phyloP scores from a whole-genome alignment of 1,140 invertebrate genomes.

The Tetramorium simillimum region DNA sequence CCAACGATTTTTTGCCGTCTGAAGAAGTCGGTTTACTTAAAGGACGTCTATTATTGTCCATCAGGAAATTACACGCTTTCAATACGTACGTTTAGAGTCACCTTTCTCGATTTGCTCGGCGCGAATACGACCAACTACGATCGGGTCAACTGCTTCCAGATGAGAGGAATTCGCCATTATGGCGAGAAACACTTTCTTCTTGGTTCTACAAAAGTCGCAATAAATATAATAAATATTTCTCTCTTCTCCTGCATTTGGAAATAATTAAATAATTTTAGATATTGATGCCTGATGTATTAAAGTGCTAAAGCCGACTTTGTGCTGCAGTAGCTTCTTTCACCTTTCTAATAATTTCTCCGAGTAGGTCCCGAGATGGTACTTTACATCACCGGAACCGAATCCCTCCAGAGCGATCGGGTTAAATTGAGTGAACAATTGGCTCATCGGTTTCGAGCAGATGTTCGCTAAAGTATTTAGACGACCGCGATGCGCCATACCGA shows the following conservation, averaged over 20 bases:
- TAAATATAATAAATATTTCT: not conserved
- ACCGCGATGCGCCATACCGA: slow-evolving; percentile 97
- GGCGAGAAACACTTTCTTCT: slow-evolving; percentile 92
- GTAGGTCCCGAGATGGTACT: slow-evolving; percentile 96
- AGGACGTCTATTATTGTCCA: not conserved
- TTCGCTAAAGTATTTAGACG: slow-evolving; percentile 96
- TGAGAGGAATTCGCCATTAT: slow-evolving; percentile 97
- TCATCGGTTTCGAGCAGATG: slow-evolving; percentile 94
- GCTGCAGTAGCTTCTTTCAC: slow-evolving; percentile 31
- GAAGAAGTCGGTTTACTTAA: not conserved
- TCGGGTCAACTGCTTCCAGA: slow-evolving; percentile 94
- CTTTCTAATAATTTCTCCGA: slow-evolving; percentile 87
- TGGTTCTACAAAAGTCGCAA: slow-evolving; percentile 85
- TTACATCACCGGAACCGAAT: slow-evolving; percentile 96
- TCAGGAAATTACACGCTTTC: not conserved
- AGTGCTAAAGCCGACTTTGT: slow-evolving; percentile 1
- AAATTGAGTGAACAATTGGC: slow-evolving; percentile 95
- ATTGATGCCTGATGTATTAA: not conserved
- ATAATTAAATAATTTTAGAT: not conserved
- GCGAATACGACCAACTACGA: slow-evolving; percentile 92
- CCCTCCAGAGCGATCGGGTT: slow-evolving; percentile 78
- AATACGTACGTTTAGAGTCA: slow-evolving; percentile 90
- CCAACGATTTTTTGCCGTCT: slow-evolving; percentile 86
- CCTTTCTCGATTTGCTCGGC: slow-evolving; percentile 95
- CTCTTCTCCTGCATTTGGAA: not conserved